Percentiles rank a stretch among this genome's conserved stretches.
These are phyloP conservation scores for Cotesia chilonis DNA, from an alignment of 1,140 invertebrate species.

Conservation along the genomic window DNA sequence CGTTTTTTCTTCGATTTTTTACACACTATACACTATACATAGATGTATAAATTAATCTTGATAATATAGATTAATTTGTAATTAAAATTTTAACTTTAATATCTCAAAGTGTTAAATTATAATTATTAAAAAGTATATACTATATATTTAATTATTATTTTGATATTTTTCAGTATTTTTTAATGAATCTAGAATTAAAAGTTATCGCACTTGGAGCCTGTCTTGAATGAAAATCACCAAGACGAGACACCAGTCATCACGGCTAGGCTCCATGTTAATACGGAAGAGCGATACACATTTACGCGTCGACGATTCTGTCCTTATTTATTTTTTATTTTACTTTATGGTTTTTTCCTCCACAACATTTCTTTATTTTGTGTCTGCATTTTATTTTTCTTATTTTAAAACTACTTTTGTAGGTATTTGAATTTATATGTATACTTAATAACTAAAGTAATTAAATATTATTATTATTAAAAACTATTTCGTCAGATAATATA, in stretches of 20 bases:
- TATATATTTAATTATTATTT: neutral
- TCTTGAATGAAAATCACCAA: constrained; percentile 1
- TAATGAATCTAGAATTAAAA: neutral
- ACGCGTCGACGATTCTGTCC: neutral
- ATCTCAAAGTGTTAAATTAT: too few species aligned
- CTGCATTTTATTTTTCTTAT: neutral
- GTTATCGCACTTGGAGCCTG: constrained; percentile 1
- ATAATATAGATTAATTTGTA: too few species aligned
- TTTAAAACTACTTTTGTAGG: too few species aligned
- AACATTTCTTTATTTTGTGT: neutral
- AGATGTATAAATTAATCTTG: too few species aligned
- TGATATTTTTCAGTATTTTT: neutral
- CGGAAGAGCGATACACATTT: constrained; percentile 4
- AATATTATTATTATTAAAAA: too few species aligned
- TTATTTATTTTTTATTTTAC: neutral
- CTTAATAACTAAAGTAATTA: too few species aligned
- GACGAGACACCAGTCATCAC: constrained; percentile 16
- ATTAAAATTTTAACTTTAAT: too few species aligned
- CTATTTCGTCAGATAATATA: too few species aligned
- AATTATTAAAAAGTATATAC: too few species aligned
- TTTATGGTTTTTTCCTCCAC: neutral
- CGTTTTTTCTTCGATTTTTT: too few species aligned
- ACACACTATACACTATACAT: too few species aligned
- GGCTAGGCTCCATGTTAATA: neutral
- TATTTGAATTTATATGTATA: too few species aligned